These are phyloP conservation scores for Hexactinellida sp. DNA, from an alignment of 37 sponge, comb jelly and placozoan genomes.

Conservation along the genomic window DNA sequence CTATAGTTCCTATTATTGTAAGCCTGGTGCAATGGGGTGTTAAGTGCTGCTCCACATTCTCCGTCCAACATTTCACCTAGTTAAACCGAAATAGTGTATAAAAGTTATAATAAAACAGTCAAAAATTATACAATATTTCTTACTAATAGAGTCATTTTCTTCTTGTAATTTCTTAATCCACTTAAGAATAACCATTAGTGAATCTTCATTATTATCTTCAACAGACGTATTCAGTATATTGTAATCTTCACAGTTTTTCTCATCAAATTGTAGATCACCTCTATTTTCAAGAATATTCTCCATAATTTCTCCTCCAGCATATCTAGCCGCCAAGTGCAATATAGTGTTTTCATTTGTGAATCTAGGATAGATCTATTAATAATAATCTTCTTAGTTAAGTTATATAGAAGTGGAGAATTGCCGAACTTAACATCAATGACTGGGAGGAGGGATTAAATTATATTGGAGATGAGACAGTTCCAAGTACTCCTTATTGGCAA, in stretches of 20 bases:
- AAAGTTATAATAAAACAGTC: no score
- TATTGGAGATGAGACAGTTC: no score
- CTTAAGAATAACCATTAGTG: background rate
- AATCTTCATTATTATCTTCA: background rate
- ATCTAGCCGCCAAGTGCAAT: background rate
- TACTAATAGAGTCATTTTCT: background rate
- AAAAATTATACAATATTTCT: no score
- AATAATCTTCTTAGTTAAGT: background rate
- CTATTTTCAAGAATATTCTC: background rate
- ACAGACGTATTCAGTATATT: background rate
- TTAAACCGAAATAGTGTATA: background rate
- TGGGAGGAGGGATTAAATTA: no score
- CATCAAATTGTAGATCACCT: background rate
- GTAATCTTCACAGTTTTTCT: background rate
- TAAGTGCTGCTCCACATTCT: background rate
- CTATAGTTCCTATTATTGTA: slow-evolving; percentile 7
- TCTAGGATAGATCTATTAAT: background rate
- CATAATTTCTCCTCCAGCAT: slow-evolving; percentile 9
- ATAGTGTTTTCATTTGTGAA: background rate
- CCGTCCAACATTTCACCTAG: background rate
- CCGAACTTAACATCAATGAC: no score
- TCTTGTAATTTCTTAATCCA: background rate
- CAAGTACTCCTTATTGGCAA: no score
- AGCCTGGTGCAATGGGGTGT: background rate
- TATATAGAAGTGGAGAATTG: no score